Conservation (phyloP, 2,113 vertebrate species). For the Syngnathus scovelli region DNA sequence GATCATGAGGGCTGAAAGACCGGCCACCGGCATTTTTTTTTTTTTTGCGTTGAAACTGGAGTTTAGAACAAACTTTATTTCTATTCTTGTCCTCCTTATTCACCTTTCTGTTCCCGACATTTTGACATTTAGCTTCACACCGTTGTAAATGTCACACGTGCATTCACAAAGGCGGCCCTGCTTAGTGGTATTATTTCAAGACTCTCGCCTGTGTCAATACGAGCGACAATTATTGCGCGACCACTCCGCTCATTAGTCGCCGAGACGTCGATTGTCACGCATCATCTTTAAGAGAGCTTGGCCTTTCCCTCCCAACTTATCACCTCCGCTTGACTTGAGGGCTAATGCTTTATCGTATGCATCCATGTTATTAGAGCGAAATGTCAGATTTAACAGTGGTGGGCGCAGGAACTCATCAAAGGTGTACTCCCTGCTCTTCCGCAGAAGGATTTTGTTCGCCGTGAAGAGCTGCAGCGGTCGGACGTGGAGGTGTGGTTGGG, state of each 20-base stretch:
- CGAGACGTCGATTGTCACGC: constrained; percentile 5
- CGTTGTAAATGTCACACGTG: constrained; percentile 55
- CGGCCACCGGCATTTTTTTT: neutral
- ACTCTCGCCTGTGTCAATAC: constrained; percentile 43
- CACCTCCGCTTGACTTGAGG: neutral
- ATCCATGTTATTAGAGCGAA: neutral
- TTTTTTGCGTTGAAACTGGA: no score
- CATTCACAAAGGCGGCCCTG: constrained; percentile 35
- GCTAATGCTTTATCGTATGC: neutral
- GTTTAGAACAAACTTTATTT: constrained; percentile 13
- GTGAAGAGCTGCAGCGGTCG: constrained; percentile 84
- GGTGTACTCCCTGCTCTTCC: neutral
- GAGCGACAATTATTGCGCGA: constrained; percentile 45
- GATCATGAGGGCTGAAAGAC: neutral
- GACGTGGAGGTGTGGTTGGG: constrained; percentile 95
- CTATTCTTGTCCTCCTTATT: constrained; percentile 20
- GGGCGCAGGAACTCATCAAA: neutral
- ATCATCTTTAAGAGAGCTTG: neutral
- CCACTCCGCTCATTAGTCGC: constrained; percentile 28
- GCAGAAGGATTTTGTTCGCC: constrained; percentile 89
- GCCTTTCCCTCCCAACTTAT: neutral
- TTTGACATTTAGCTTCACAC: constrained; percentile 59
- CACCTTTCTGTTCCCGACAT: constrained; percentile 50
- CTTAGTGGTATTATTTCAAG: constrained; percentile 42
- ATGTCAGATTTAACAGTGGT: neutral